These are phyloP conservation scores for Tetrao urogallus DNA, from an alignment of 2,113 vertebrate genomes.

Conservation along the genomic window DNA sequence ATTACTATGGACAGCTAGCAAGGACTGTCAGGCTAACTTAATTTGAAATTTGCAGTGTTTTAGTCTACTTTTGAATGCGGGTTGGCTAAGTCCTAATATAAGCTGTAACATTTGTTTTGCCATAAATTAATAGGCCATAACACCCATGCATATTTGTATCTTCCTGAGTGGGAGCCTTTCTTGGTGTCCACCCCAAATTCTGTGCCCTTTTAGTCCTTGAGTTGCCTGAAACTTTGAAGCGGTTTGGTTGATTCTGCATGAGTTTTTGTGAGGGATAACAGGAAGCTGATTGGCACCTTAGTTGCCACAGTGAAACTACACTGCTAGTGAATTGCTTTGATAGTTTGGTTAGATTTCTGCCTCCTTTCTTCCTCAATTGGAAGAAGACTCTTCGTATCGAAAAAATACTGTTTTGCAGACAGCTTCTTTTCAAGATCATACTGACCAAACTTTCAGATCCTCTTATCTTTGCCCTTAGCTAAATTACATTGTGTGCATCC, in stretches of 20 bases:
- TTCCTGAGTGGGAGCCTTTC: slow-evolving; percentile 39
- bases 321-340: not conserved
- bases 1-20: slow-evolving; percentile 46
- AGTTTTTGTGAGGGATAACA: not conserved
- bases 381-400: not conserved
- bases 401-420: not conserved
- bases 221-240: slow-evolving; percentile 26
- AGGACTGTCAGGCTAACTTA: slow-evolving; percentile 44
- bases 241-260: slow-evolving; percentile 10
- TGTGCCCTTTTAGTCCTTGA: not conserved
- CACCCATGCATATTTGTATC: not conserved
- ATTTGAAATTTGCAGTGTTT: slow-evolving; percentile 14
- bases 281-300: slow-evolving; percentile 23
- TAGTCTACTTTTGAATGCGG: slow-evolving; percentile 11
- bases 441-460: not conserved
- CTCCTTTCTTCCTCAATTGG: slow-evolving; percentile 18
- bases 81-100: not conserved
- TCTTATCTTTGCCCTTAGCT: not conserved
- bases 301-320: not conserved
- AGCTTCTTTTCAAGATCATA: not conserved
- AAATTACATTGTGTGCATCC: not conserved
- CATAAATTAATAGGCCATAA: not conserved
- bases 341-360: not conserved
- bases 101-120: not conserved
- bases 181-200: slow-evolving; percentile 1